Conservation (phyloP, 2,113 vertebrate species). For the Eretmochelys imbricata region DNA sequence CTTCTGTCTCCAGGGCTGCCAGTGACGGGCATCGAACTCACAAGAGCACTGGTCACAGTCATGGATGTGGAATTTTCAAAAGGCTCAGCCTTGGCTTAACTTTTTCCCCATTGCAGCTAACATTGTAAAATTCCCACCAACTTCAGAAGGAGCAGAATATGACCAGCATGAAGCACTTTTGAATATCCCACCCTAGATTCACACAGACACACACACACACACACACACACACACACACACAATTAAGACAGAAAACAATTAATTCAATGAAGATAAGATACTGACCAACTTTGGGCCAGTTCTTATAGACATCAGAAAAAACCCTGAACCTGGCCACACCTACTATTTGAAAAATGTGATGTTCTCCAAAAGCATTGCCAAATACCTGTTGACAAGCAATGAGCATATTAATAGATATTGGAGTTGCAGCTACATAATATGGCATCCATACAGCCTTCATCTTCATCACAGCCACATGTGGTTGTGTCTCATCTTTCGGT, state of each 20-base stretch:
- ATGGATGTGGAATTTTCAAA: background rate
- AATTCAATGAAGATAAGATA: background rate
- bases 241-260: background rate
- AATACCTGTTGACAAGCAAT: background rate
- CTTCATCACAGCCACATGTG: background rate
- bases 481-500: background rate
- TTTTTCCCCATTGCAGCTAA: rapidly evolving
- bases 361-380: background rate
- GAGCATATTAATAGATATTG: background rate
- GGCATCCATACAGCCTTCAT: background rate
- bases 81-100: background rate
- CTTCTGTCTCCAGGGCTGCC: rapidly evolving
- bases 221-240: rapidly evolving
- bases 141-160: background rate
- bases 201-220: rapidly evolving
- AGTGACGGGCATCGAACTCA: background rate
- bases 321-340: background rate
- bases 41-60: background rate
- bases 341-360: background rate
- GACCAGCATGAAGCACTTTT: background rate
- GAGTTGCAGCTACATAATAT: background rate
- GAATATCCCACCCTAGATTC: background rate
- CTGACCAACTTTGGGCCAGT: background rate
- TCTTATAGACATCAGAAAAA: background rate
- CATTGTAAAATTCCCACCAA: background rate